Conservation (phyloP, 2,888 invertebrate species). For the Lasioglossum morio region DNA sequence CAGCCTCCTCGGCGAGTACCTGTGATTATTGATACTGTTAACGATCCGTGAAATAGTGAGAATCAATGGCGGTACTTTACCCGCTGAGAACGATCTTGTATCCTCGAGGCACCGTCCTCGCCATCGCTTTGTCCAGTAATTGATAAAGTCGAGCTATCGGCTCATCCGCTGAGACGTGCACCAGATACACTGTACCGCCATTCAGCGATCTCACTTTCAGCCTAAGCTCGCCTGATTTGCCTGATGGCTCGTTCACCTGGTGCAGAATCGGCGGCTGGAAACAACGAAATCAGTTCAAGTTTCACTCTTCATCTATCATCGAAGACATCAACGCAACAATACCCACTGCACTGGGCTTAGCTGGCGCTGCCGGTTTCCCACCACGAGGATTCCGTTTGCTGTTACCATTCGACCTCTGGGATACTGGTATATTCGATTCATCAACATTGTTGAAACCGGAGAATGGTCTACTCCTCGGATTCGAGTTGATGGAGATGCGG, state of each 20-base stretch:
- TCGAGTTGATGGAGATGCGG: conserved; percentile 37
- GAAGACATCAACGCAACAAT: not conserved
- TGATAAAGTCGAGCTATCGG: conserved; percentile 77
- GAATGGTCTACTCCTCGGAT: conserved; percentile 58
- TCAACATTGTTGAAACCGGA: conserved; percentile 50
- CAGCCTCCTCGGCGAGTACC: conserved; percentile 75
- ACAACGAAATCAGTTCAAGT: not conserved
- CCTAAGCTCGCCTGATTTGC: conserved; percentile 73
- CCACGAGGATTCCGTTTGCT: conserved; percentile 44
- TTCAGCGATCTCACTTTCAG: conserved; percentile 78
- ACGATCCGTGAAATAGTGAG: not conserved
- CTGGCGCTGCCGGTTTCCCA: conserved; percentile 66
- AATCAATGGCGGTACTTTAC: conserved; percentile 57
- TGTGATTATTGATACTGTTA: conserved; percentile 40
- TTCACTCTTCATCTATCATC: not conserved
- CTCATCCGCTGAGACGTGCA: conserved; percentile 77
- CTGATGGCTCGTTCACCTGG: conserved; percentile 77
- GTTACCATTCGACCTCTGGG: not conserved
- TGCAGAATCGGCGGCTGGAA: conserved; percentile 75
- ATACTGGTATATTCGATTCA: conserved; percentile 24
- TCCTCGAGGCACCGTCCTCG: conserved; percentile 66
- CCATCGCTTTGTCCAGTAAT: conserved; percentile 76
- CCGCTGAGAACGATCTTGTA: conserved; percentile 80
- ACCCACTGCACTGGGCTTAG: conserved; percentile 66
- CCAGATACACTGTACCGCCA: conserved; percentile 78